These are phyloP conservation scores for Tuberolachnus salignus DNA, from an alignment of 2,888 invertebrate species.

Conservation along the genomic window DNA sequence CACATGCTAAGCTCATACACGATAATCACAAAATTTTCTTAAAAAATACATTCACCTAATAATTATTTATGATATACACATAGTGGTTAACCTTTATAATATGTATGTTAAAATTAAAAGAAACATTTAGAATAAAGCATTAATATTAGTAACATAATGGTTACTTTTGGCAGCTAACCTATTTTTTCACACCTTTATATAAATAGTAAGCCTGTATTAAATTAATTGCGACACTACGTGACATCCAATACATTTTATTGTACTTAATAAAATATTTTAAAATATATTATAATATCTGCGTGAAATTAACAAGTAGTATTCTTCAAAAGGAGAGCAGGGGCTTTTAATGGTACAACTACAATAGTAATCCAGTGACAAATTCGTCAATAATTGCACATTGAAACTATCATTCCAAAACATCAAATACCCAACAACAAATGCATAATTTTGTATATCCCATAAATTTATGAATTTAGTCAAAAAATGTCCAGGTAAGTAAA, in stretches of 20 bases:
- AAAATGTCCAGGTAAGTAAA: constrained; percentile 40
- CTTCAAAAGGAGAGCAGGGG: constrained; percentile 9
- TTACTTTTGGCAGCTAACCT: constrained; percentile 48
- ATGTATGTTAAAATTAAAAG: constrained; percentile 13
- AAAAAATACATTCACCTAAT: constrained; percentile 11
- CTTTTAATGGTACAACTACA: constrained; percentile 33
- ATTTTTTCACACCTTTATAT: constrained; percentile 33
- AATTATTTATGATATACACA: constrained; percentile 39
- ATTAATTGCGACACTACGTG: constrained; percentile 40
- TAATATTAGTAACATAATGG: constrained; percentile 1
- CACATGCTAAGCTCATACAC: constrained; percentile 31
- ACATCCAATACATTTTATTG: constrained; percentile 9
- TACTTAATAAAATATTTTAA: not conserved
- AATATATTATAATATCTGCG: constrained; percentile 1
- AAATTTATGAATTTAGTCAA: constrained; percentile 49
- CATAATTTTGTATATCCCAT: constrained; percentile 37
- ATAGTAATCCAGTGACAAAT: constrained; percentile 26
- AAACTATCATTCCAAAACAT: constrained; percentile 35
- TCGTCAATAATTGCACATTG: constrained; percentile 33
- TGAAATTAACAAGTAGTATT: constrained; percentile 34
- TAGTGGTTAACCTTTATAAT: constrained; percentile 19
- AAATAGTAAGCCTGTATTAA: constrained; percentile 41
- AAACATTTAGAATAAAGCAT: constrained; percentile 26
- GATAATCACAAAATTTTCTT: constrained; percentile 44
- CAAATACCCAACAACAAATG: constrained; percentile 39